phyloP scores from a whole-genome alignment of 2,888 invertebrate genomes.

The Steinernema carpocapsae region DNA sequence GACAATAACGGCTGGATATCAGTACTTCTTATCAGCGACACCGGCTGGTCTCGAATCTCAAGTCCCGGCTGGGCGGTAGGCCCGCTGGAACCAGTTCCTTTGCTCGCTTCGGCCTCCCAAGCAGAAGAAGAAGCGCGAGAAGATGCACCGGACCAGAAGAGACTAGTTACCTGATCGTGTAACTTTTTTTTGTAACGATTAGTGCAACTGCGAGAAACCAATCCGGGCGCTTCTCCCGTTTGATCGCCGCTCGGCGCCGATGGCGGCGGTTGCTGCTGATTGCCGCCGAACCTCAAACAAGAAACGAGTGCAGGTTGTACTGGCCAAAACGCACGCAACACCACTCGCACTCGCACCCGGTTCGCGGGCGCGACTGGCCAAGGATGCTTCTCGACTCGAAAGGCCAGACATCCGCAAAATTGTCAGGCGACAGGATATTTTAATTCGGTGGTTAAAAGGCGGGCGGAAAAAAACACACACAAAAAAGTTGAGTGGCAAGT shows the following conservation, averaged over 20 bases:
- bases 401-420: slow-evolving; percentile 19
- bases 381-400: not conserved
- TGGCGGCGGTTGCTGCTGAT: not conserved
- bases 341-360: not conserved
- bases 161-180: slow-evolving; percentile 29
- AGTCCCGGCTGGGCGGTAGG: slow-evolving; percentile 2
- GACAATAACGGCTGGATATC: slow-evolving; percentile 19
- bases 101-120: not conserved
- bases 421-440: slow-evolving; percentile 14
- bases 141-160: slow-evolving; percentile 22
- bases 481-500: slow-evolving; percentile 1
- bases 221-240: not conserved
- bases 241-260: not conserved
- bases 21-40: not conserved
- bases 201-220: not conserved
- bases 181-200: slow-evolving; percentile 29
- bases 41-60: not conserved
- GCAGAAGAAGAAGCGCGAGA: not conserved
- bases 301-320: slow-evolving; percentile 33
- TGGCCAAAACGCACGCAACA: slow-evolving; percentile 33
- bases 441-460: no score
- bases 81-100: not conserved
- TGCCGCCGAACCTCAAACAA: slow-evolving; percentile 18
- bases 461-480: slow-evolving; percentile 3
- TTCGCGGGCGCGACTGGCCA: not conserved